A percentile compares a stretch with the other conserved stretches of the same genome.
These are phyloP conservation scores for Lagria hirta DNA, from an alignment of 2,888 invertebrate genomes.

Conservation along the genomic window DNA sequence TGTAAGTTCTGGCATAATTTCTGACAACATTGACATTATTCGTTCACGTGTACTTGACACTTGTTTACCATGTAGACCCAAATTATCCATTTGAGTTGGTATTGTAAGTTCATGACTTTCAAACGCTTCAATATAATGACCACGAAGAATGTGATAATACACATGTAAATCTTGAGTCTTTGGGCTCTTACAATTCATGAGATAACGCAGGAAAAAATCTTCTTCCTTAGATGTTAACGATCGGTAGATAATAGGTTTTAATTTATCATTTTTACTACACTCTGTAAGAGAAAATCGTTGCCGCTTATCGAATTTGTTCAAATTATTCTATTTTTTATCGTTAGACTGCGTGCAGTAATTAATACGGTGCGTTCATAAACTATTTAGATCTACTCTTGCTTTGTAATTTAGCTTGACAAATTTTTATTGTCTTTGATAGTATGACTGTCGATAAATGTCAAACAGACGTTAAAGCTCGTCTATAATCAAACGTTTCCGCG, in stretches of 20 bases:
- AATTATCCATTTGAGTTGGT: constrained; percentile 33
- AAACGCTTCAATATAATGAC: constrained; percentile 61
- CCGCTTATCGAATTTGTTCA: too few relatives aligned
- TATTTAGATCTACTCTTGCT: too few relatives aligned
- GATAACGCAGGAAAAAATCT: constrained; percentile 65
- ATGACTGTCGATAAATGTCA: too few relatives aligned
- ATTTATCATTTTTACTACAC: constrained; percentile 55
- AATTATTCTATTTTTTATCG: too few relatives aligned
- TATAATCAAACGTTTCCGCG: too few relatives aligned
- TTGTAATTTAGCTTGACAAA: too few relatives aligned
- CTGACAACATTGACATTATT: too few relatives aligned
- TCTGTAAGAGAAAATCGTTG: constrained; percentile 10
- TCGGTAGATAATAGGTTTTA: constrained; percentile 64
- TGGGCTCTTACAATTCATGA: constrained; percentile 58
- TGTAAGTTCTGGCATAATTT: constrained; percentile 47
- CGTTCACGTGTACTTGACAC: constrained; percentile 36
- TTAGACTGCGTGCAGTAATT: too few relatives aligned
- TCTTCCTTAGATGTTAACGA: constrained; percentile 67
- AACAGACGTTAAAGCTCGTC: too few relatives aligned
- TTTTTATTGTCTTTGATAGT: too few relatives aligned
- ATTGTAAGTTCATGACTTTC: constrained; percentile 53
- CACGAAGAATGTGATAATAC: constrained; percentile 68
- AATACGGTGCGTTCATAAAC: too few relatives aligned
- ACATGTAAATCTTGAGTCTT: constrained; percentile 67
- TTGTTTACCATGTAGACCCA: constrained; percentile 44